phyloP scores from a whole-genome alignment of 2,113 vertebrate species.

The Azemiops feae region DNA sequence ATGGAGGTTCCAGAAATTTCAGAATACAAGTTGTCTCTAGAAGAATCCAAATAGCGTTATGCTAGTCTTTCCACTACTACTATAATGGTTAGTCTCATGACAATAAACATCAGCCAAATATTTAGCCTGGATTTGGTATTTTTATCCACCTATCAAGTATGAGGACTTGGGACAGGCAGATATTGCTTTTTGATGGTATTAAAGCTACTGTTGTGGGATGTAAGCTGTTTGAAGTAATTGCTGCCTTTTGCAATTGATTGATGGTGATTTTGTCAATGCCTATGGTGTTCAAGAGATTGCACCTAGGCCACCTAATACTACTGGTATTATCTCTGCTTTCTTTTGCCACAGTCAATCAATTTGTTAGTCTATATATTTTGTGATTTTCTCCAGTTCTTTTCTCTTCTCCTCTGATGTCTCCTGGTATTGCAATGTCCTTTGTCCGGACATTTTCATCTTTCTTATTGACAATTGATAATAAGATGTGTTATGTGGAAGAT shows the following conservation, averaged over 20 bases:
- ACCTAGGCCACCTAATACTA: not conserved
- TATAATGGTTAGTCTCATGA: not conserved
- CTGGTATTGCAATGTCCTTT: not conserved
- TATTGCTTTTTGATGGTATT: not conserved
- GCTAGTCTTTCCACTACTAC: not conserved
- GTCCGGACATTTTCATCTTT: not conserved
- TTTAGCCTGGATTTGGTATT: not conserved
- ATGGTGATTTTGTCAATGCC: not conserved
- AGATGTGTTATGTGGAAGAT: not conserved
- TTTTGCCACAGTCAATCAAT: not conserved
- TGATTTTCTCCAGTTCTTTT: not conserved
- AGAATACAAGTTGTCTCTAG: not conserved
- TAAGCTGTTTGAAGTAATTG: not conserved
- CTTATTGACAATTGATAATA: not conserved
- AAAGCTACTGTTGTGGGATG: not conserved
- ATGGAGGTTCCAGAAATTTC: not conserved
- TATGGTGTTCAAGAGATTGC: not conserved
- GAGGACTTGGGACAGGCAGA: not conserved
- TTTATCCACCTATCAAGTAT: not conserved
- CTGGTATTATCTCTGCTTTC: not conserved
- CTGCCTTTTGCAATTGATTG: not conserved
- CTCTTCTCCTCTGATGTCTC: not conserved
- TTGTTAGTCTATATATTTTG: not conserved
- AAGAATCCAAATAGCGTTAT: not conserved
- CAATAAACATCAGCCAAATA: not conserved